Conservation (phyloP, 2,888 invertebrate genomes). For the Panopea generosa region DNA sequence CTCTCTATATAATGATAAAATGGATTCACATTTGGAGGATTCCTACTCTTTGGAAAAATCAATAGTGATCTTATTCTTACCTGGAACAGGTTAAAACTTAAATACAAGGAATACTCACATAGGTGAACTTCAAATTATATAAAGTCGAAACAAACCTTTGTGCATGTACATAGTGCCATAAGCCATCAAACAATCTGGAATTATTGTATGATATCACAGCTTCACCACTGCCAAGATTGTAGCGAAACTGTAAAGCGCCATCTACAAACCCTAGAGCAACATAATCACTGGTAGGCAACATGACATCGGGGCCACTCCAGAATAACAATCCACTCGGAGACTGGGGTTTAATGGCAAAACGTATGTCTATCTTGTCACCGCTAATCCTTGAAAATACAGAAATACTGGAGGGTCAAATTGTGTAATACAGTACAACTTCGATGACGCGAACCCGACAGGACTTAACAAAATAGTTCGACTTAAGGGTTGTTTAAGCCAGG, state of each 20-base stretch:
- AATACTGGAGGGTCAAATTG: background rate
- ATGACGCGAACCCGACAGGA: too few relatives aligned
- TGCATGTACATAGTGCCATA: slow-evolving; percentile 92
- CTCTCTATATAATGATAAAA: too few relatives aligned
- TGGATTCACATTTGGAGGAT: too few relatives aligned
- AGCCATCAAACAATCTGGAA: slow-evolving; percentile 94
- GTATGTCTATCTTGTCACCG: slow-evolving; percentile 94
- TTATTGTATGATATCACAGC: slow-evolving; percentile 93
- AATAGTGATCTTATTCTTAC: too few relatives aligned
- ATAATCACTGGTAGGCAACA: slow-evolving; percentile 89
- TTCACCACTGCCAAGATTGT: slow-evolving; percentile 95
- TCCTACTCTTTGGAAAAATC: too few relatives aligned
- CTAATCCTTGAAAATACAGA: slow-evolving; percentile 88
- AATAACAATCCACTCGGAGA: slow-evolving; percentile 91
- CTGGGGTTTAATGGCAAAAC: slow-evolving; percentile 93
- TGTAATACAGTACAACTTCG: background rate
- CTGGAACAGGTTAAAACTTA: too few relatives aligned
- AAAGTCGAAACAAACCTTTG: slow-evolving; percentile 90
- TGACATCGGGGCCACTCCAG: slow-evolving; percentile 92
- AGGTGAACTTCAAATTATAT: too few relatives aligned
- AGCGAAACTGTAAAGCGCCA: slow-evolving; percentile 91
- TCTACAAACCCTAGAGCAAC: slow-evolving; percentile 93
- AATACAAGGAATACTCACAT: too few relatives aligned
- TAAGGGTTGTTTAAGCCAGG: too few relatives aligned
- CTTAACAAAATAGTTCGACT: too few relatives aligned